Base-by-base conservation (phyloP, 2,888 invertebrate species). In the Agrenia bidenticulata region DNA sequence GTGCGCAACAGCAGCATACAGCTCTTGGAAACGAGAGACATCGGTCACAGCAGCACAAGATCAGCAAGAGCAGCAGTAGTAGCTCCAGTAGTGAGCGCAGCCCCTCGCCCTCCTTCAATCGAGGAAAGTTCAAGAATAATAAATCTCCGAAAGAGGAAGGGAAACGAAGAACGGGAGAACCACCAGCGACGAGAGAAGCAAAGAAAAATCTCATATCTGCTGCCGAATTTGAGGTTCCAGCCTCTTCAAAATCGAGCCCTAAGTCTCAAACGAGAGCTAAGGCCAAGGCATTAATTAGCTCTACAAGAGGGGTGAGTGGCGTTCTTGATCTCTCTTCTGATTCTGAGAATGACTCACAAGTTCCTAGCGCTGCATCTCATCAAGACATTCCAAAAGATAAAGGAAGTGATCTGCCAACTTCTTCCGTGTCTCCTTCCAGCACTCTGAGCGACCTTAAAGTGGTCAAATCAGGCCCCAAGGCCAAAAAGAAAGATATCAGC, bases 381-480 rank as follows among this genome's bases (percentile, higher is more conserved):
- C 19, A 24, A n/a, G 45, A 21, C 39, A 27, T 37, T 27, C 15
- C 32, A 50, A 49, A 37, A 23, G 45, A 37, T 49, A 49, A 61
- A 49, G 19, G 37, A 37, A 58, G 58, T 26, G 32, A 32, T 32
- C 32, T 32, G 32, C 32, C 32, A 32, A 37, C 42, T 11, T 39
- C 21, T 32, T 61, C 63, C 50, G 54, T 39, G 2, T 21, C 55
- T 17, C 26, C 59, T 15, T n/a, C 63, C 7, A 49, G 49, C 24
- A 60, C 56, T 26, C 32, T 7, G 5, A 51, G 37, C 17, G 66
- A 67, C 13, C 37, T 56, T 23, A 58, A 58, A 19, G 57, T 51
- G 26, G 63, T 62, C 41, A 68, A 83, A 76, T 82, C 83, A 68
- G 82, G 83, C 80, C 81, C 82, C 19, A 83, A 83, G 75, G 81